Evolutionary conservation across 1,140 invertebrate genomes (phyloP), one percentile per base, ranked within the genome.

Genomic region (Paracyclopina nana): DNA sequence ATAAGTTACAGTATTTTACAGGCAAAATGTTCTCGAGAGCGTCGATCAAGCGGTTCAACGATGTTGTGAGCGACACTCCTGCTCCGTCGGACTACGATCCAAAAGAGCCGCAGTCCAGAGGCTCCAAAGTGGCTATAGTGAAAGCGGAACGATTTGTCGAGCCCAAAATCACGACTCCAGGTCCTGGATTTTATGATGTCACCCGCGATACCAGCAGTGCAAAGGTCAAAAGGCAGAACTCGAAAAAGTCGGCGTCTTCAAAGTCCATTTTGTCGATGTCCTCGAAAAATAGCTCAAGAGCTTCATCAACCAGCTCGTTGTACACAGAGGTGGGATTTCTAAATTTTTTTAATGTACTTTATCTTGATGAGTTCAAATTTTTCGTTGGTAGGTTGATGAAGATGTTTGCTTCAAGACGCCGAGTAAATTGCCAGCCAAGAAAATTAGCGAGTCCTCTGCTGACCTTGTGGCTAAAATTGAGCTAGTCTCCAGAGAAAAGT

Each of bases 51-150:
- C 45, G 45, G 3, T 48, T 28, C 45, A 28, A 48, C 25, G 45
- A 48, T 27, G 28, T 28, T n/a, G 28, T 48, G n/a, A 26, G 12
- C 2, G 22, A 16, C 12, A 16, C 14, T 11, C 45, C 45, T 20
- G 45, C 25, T 3, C 45, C 45, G 8, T 28, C 14, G 45, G n/a
- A n/a, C 28, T 48, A 48, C 14, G 45, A 48, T 30, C 45, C 45
- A 24, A 48, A 48, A 18, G 34, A 38, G 20, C 9, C 20, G 3
- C n/a, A 38, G 5, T 16, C 14, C 5, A 38, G 20, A 20, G 34
- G 34, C 34, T 16, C 14, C 14, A 20, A 20, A 20, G 8, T 38
- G 3, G 34, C 34, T 20, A 20, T 16, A 16, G 34, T 38, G 4
- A 38, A 9, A 38, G 14, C 34, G 20, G 14, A 2, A 3, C 34